These are phyloP conservation scores for Brachionus rubens DNA, from an alignment of 1,140 invertebrate genomes.

Conservation along the genomic window DNA sequence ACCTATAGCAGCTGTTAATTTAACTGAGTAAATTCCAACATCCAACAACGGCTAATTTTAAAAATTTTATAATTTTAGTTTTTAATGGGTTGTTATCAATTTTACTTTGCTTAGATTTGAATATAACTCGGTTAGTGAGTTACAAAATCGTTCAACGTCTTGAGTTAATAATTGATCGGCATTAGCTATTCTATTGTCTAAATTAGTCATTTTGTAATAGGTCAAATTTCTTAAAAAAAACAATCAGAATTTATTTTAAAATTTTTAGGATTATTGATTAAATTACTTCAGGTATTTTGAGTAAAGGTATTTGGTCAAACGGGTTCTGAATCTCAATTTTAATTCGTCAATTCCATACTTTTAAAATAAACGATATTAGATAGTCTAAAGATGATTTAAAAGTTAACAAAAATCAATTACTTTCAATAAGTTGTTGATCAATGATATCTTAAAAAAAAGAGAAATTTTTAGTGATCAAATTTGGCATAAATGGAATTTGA, in stretches of 20 bases:
- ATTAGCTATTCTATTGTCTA: constrained; percentile 89
- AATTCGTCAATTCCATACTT: constrained; percentile 85
- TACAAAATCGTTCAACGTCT: constrained; percentile 95
- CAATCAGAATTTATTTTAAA: too few relatives aligned
- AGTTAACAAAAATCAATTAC: constrained; percentile 54
- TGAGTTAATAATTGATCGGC: constrained; percentile 91
- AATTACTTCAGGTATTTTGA: constrained; percentile 85
- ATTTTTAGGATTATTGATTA: not conserved
- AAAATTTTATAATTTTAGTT: not conserved
- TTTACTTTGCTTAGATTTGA: constrained; percentile 86
- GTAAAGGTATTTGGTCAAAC: constrained; percentile 80
- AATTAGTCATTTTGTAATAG: constrained; percentile 92
- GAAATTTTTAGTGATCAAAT: constrained; percentile 65
- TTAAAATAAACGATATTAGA: constrained; percentile 48
- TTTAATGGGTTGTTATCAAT: constrained; percentile 2
- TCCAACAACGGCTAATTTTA: constrained; percentile 74
- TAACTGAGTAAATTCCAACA: constrained; percentile 86
- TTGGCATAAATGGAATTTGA: too few relatives aligned
- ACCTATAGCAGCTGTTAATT: constrained; percentile 78
- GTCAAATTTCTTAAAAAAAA: constrained; percentile 79
- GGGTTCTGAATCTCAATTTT: constrained; percentile 81
- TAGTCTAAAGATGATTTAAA: not conserved
- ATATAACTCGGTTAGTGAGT: constrained; percentile 87
- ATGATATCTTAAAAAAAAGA: constrained; percentile 64
- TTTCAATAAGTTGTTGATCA: constrained; percentile 87